Percentiles rank a stretch among this genome's conserved stretches.
Evolutionary conservation across 2,797 vertebrate species (phyloP).

Genomic region (Myripristis jacobus): DNA sequence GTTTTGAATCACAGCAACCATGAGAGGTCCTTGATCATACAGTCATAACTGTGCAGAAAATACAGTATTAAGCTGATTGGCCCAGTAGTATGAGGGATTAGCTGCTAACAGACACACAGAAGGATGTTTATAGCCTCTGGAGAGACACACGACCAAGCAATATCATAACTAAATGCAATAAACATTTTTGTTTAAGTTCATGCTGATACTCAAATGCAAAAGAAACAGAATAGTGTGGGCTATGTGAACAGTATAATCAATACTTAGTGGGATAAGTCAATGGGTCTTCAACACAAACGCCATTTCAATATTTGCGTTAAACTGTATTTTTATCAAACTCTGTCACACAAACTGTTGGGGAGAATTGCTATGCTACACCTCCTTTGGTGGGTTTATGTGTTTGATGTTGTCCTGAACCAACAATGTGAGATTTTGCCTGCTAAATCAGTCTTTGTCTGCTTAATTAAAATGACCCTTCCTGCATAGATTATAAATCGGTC

Average conservation of each 20-base stretch:
- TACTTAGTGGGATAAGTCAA: neutral
- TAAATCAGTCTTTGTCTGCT: constrained; percentile 76
- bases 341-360: constrained; percentile 18
- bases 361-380: constrained; percentile 49
- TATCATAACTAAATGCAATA: too few relatives aligned
- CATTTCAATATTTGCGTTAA: constrained; percentile 6
- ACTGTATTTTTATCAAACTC: constrained; percentile 2
- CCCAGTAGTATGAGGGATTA: too few relatives aligned
- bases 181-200: too few relatives aligned
- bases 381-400: constrained; percentile 67
- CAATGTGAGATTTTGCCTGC: constrained; percentile 70
- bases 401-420: constrained; percentile 76
- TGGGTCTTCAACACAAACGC: neutral
- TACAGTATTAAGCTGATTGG: too few relatives aligned
- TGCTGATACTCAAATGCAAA: too few relatives aligned
- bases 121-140: too few relatives aligned
- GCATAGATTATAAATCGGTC: constrained; percentile 82
- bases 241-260: neutral
- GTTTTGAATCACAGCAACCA: too few relatives aligned
- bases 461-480: constrained; percentile 81
- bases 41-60: too few relatives aligned
- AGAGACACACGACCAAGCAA: too few relatives aligned
- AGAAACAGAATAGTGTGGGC: too few relatives aligned
- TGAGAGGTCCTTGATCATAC: too few relatives aligned
- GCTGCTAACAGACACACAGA: too few relatives aligned